Percentiles rank a stretch among this genome's conserved stretches.
phyloP scores from a whole-genome alignment of 2,797 vertebrate genomes.

The Prunella strophiata region DNA sequence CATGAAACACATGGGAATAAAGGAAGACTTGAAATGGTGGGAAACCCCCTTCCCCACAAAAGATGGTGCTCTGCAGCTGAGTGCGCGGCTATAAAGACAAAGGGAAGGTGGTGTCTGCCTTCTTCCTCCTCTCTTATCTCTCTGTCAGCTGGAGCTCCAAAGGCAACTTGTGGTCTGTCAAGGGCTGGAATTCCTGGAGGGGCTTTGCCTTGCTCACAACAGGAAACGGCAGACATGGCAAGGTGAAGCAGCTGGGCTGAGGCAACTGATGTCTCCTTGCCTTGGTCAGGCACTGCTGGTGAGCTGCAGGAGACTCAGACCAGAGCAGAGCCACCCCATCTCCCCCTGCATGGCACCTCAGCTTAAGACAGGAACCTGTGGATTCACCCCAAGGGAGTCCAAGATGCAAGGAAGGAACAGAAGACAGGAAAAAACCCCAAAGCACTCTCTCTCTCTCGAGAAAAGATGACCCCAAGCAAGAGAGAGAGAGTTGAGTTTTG shows the following conservation, averaged over 20 bases:
- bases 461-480: accelerated
- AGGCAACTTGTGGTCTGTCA: not conserved
- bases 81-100: not conserved
- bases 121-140: not conserved
- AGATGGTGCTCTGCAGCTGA: not conserved
- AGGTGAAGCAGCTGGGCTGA: not conserved
- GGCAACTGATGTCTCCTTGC: accelerated
- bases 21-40: not conserved
- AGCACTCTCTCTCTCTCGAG: accelerated
- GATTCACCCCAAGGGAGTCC: too few species aligned
- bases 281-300: accelerated
- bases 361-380: too few species aligned
- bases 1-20: not conserved
- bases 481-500: accelerated
- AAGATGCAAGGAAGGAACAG: not conserved
- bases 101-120: not conserved
- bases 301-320: accelerated
- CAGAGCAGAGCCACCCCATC: accelerated
- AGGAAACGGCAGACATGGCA: not conserved
- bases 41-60: not conserved
- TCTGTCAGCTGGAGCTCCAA: not conserved
- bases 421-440: not conserved
- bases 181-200: not conserved
- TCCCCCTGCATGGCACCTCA: not conserved
- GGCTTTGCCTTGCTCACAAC: accelerated